Percentiles rank a stretch among this genome's conserved stretches.
Conservation (phyloP, 2,113 vertebrate genomes). For the Oncorhynchus nerka region DNA sequence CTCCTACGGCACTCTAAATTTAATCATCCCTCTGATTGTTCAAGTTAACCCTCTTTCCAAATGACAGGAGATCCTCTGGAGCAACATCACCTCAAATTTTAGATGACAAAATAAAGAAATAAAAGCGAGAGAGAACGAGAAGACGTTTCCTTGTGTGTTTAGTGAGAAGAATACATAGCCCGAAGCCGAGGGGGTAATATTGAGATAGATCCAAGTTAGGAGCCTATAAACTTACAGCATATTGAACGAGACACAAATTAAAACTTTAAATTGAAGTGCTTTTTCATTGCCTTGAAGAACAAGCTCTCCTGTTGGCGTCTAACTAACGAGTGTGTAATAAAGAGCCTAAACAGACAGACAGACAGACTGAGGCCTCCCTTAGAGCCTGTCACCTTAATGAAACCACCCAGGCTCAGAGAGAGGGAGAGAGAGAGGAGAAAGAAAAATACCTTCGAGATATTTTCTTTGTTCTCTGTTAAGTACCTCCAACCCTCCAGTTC, state of each 20-base stretch:
- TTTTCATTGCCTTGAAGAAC: constrained; percentile 54
- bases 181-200: not conserved
- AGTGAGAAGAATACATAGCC: not conserved
- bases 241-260: constrained; percentile 62
- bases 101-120: not conserved
- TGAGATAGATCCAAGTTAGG: not conserved
- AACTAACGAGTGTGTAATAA: not conserved
- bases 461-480: too few relatives aligned
- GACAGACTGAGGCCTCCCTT: not conserved
- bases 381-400: not conserved
- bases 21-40: constrained; percentile 65
- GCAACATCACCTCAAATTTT: constrained; percentile 28
- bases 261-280: constrained; percentile 60
- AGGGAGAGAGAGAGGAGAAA: not conserved
- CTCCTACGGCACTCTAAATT: constrained; percentile 66
- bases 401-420: not conserved
- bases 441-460: not conserved
- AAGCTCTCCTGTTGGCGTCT: constrained; percentile 56
- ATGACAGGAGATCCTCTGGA: constrained; percentile 25
- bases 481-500: too few relatives aligned
- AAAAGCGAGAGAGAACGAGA: not conserved
- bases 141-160: constrained; percentile 18
- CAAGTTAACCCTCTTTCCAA: constrained; percentile 53
- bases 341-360: not conserved
- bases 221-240: constrained; percentile 36